Base-by-base conservation (phyloP, 2,888 invertebrate species). In the Agriopis aurantiaria region DNA sequence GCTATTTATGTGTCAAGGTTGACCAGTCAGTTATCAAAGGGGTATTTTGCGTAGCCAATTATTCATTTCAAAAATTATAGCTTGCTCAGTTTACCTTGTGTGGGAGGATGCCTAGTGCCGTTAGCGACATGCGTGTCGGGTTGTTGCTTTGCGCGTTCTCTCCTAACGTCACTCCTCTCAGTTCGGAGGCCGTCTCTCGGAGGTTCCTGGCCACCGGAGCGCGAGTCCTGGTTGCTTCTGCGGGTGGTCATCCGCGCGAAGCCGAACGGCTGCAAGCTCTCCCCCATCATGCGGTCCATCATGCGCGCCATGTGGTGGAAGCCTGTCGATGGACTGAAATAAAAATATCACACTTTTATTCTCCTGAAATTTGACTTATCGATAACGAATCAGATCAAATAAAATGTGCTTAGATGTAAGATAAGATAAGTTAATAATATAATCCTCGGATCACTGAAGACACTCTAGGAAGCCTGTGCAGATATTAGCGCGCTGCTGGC, bases 261-360 rank as follows among this genome's bases (percentile, higher is more conserved):
- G 52, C 96, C 95, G 81, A 96, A 96, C 41, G 96, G 96, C 75
- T 96, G 95, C 76, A 96, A 92, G 68, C 96, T 95, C 79, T 96
- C 96, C 68, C 95, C 88, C 87, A 96, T 96, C 85, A 97, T 93
- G 2, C 96, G 95, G 83, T 97, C 96, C 96, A 96, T 96, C 96
- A 97, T 96, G 62, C 96, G 92, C 61, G 96, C 96, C 95, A 97
- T 96, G 80, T 96, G 96, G 79, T 96, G 96, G 74, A 96, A 95
- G 55, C 95, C 93, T 64, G 95, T 91, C 58, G 95, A 92, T 60
- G 96, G 95, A 80, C 96, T 96, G 88, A 0, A 78, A 69, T 68
- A 62, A 56, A 69, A 66, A 56, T 12, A 48, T 43, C 57, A 14
- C 41, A 14, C 10, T 10, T 23, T 8, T 17, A 17, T 17, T 7